Conservation (phyloP, 1,140 invertebrate genomes). For the Octopus bimaculoides region DNA sequence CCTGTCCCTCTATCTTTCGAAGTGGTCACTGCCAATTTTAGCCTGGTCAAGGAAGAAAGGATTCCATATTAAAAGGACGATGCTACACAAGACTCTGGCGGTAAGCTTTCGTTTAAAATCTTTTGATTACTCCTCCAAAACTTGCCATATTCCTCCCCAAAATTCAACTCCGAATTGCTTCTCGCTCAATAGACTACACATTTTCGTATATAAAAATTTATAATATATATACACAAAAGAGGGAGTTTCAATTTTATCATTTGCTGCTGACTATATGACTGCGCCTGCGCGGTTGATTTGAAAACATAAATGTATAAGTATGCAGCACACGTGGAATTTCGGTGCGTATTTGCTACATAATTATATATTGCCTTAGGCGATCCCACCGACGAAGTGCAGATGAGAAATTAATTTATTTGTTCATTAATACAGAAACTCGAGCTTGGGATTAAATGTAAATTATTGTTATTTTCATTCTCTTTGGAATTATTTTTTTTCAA, state of each 20-base stretch:
- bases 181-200: slow-evolving; percentile 18
- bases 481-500: no score
- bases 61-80: slow-evolving; percentile 63
- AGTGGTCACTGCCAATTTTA: slow-evolving; percentile 67
- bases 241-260: neutral
- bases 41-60: slow-evolving; percentile 65
- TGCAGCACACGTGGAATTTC: no score
- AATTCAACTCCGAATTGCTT: slow-evolving; percentile 13
- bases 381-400: no score
- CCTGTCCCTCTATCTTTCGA: slow-evolving; percentile 76
- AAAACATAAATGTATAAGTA: no score
- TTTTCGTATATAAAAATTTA: slow-evolving; percentile 7
- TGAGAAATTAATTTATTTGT: neutral
- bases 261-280: neutral
- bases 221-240: no score
- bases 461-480: no score
- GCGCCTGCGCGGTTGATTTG: no score
- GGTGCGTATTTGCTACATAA: no score
- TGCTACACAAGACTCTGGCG: slow-evolving; percentile 78
- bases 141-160: slow-evolving; percentile 12
- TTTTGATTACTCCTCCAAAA: neutral
- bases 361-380: no score
- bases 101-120: no score
- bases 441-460: no score
- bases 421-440: no score